Percentiles rank a stretch among this genome's conserved stretches.
Conservation (phyloP, 2,113 vertebrate genomes). For the Onychostoma macrolepis region DNA sequence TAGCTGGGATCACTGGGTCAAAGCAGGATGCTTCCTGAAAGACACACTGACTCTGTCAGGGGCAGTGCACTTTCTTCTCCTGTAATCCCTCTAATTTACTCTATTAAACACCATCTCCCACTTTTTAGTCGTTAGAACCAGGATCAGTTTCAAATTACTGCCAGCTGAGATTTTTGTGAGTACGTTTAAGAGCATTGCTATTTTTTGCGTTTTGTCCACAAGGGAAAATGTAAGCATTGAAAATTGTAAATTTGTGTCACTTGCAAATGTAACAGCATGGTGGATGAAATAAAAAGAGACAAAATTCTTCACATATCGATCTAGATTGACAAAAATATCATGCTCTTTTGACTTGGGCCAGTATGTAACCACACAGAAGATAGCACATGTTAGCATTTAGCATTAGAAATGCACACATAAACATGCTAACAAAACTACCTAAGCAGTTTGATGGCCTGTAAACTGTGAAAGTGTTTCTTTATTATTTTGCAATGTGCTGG, state of each 20-base stretch:
- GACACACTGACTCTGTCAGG: slow-evolving; percentile 5
- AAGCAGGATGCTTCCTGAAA: slow-evolving; percentile 36
- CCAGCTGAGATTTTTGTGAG: slow-evolving; percentile 60
- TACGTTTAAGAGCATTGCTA: neutral
- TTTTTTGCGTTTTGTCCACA: too few relatives aligned
- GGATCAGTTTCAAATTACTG: slow-evolving; percentile 66
- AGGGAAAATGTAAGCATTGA: neutral
- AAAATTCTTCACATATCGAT: neutral
- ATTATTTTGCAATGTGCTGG: neutral
- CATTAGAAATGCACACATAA: too few relatives aligned
- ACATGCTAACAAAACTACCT: neutral
- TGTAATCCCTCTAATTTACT: slow-evolving; percentile 72
- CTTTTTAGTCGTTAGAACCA: slow-evolving; percentile 64
- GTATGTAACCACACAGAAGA: neutral
- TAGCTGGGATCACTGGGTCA: slow-evolving; percentile 64
- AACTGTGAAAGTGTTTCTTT: neutral
- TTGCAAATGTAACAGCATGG: neutral
- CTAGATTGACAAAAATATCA: neutral
- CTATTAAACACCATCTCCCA: slow-evolving; percentile 66
- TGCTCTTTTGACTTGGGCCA: neutral
- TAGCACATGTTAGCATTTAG: neutral
- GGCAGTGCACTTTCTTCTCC: slow-evolving; percentile 59
- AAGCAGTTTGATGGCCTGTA: neutral
- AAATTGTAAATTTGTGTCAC: neutral
- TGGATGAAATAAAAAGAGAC: neutral